Conservation (phyloP, 2,888 invertebrate species). For the Epinotia bilunana region DNA sequence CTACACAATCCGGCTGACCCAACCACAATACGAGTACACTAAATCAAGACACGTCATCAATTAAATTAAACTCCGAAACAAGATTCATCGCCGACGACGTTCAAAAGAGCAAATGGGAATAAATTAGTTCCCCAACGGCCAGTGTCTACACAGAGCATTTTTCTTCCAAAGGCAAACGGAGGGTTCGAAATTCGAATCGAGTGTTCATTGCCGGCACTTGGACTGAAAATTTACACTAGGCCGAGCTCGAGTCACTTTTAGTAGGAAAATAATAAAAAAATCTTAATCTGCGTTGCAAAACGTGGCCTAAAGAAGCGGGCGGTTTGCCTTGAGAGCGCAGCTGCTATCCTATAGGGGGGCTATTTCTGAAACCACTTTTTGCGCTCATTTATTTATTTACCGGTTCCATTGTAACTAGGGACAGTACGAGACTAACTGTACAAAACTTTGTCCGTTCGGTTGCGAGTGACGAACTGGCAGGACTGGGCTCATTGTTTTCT, state of each 20-base stretch:
- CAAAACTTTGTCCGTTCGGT: slow-evolving; percentile 25
- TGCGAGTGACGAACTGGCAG: slow-evolving; percentile 23
- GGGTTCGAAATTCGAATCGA: slow-evolving; percentile 31
- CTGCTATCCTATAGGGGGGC: slow-evolving; percentile 68
- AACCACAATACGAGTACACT: slow-evolving; percentile 7
- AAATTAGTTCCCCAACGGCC: slow-evolving; percentile 18
- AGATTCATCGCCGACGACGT: slow-evolving; percentile 13
- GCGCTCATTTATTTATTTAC: slow-evolving; percentile 70
- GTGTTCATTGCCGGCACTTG: slow-evolving; percentile 44
- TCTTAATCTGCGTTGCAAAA: slow-evolving; percentile 67
- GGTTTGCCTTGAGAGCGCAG: slow-evolving; percentile 80
- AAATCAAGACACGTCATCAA: neutral
- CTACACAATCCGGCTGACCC: neutral
- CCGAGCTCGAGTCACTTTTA: slow-evolving; percentile 54
- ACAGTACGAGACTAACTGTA: slow-evolving; percentile 49
- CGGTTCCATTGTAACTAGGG: slow-evolving; percentile 67
- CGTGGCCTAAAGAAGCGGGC: slow-evolving; percentile 64
- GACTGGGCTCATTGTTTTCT: slow-evolving; percentile 35
- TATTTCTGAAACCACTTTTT: slow-evolving; percentile 76
- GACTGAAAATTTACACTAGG: slow-evolving; percentile 50
- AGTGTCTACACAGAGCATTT: slow-evolving; percentile 31
- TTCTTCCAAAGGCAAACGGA: slow-evolving; percentile 56
- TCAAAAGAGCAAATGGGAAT: slow-evolving; percentile 11
- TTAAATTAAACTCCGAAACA: slow-evolving; percentile 13
- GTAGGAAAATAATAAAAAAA: slow-evolving; percentile 57